These are phyloP conservation scores for Semicossyphus pulcher DNA, from an alignment of 2,113 vertebrate genomes.

Conservation along the genomic window DNA sequence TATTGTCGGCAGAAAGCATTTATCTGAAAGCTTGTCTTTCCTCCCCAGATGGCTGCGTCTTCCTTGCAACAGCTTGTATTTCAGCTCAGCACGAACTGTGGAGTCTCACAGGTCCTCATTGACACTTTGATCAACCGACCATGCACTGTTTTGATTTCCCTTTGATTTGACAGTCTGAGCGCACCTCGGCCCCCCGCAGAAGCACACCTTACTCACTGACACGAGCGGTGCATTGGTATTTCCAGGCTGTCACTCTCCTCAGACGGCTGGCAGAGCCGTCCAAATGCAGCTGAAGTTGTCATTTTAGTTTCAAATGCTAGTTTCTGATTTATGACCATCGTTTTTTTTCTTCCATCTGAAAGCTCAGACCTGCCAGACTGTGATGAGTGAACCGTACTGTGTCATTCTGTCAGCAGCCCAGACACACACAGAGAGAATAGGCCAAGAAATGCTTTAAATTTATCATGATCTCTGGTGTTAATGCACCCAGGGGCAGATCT, in stretches of 20 bases:
- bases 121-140: constrained; percentile 64
- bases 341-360: constrained; percentile 16
- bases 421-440: background rate
- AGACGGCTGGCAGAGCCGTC: constrained; percentile 25
- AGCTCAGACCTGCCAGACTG: constrained; percentile 50
- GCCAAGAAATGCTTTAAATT: background rate
- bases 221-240: constrained; percentile 45
- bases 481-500: no score
- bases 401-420: constrained; percentile 30
- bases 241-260: constrained; percentile 44
- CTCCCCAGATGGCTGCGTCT: constrained; percentile 35
- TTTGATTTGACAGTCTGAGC: constrained; percentile 68
- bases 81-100: constrained; percentile 30
- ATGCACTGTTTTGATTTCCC: constrained; percentile 64
- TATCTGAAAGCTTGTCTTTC: constrained; percentile 30
- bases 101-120: constrained; percentile 48
- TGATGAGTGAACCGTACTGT: constrained; percentile 48
- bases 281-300: constrained; percentile 51
- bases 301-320: constrained; percentile 50
- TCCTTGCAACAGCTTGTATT: constrained; percentile 43
- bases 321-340: constrained; percentile 64
- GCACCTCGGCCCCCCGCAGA: background rate
- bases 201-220: constrained; percentile 56
- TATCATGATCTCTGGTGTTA: background rate
- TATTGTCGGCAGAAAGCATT: constrained; percentile 17